A percentile compares a stretch with the other conserved stretches of the same genome.
Evolutionary conservation across 2,888 invertebrate genomes (phyloP).

Genomic region (Pyrocoelia pectoralis): DNA sequence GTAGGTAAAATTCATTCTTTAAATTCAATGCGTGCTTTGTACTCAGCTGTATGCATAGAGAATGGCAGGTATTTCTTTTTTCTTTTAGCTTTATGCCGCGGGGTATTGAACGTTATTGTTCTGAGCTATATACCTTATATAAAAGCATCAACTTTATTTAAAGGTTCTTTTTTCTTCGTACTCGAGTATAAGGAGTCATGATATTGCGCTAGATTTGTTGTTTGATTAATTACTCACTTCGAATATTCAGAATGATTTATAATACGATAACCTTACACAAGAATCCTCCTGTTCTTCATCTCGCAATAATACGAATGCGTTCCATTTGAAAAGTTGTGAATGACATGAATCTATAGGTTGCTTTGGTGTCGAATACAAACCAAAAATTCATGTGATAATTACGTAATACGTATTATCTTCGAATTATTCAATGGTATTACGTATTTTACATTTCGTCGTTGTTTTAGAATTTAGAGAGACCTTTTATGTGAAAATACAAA

Average conservation of each 20-base stretch:
- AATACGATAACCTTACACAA: background rate
- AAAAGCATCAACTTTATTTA: conserved; percentile 18
- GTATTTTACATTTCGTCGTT: no score
- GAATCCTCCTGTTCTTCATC: no score
- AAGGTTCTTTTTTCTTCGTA: background rate
- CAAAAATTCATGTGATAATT: no score
- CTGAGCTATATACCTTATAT: conserved; percentile 19
- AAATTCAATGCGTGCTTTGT: conserved; percentile 50
- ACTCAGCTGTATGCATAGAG: conserved; percentile 48
- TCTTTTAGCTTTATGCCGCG: conserved; percentile 37
- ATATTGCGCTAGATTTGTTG: conserved; percentile 1
- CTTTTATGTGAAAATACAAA: no score
- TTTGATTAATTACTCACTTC: conserved; percentile 1
- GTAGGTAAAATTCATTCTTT: conserved; percentile 56
- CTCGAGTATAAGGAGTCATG: background rate
- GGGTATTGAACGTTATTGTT: conserved; percentile 30
- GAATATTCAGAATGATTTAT: background rate
- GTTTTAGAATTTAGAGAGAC: no score
- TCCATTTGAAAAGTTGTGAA: no score
- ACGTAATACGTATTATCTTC: no score
- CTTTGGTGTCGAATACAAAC: no score
- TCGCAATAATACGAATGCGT: no score
- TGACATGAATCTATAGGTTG: no score
- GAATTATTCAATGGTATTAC: no score
- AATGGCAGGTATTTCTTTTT: conserved; percentile 57